Conservation (phyloP, 2,113 vertebrate genomes). For the Crotophaga sulcirostris region DNA sequence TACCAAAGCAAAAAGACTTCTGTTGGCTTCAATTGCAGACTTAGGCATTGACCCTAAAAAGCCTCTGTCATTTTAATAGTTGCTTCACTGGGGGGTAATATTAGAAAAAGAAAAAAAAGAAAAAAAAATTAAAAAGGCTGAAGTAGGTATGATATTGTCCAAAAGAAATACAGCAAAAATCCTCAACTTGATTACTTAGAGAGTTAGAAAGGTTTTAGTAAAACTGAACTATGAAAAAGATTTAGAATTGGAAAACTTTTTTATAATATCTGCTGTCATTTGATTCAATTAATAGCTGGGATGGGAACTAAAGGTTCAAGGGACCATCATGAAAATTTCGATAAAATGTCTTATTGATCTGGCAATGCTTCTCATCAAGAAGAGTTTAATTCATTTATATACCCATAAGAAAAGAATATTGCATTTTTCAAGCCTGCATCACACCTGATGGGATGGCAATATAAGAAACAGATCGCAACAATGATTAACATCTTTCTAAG, state of each 20-base stretch:
- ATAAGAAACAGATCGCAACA: background rate
- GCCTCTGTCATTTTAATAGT: background rate
- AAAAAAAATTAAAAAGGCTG: no score
- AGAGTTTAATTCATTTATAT: slow-evolving; percentile 31
- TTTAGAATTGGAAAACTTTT: background rate
- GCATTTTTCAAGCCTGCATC: background rate
- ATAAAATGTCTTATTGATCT: slow-evolving; percentile 74
- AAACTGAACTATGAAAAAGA: background rate
- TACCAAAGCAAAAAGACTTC: background rate
- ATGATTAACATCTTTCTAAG: slow-evolving; percentile 20
- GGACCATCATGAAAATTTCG: slow-evolving; percentile 46
- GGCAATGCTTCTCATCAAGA: slow-evolving; percentile 29
- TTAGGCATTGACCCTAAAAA: background rate
- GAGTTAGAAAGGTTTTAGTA: background rate
- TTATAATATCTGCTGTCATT: slow-evolving; percentile 25
- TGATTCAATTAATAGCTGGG: slow-evolving; percentile 66
- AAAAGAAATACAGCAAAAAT: background rate
- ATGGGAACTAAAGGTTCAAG: slow-evolving; percentile 34
- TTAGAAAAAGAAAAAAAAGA: background rate
- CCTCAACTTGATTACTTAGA: background rate
- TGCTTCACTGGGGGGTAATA: background rate
- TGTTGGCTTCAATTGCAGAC: background rate
- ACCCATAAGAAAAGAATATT: slow-evolving; percentile 22
- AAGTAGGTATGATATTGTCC: background rate
- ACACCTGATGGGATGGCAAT: background rate